Base-by-base conservation (phyloP, 2,113 vertebrate genomes). In the Podarcis cretensis region DNA sequence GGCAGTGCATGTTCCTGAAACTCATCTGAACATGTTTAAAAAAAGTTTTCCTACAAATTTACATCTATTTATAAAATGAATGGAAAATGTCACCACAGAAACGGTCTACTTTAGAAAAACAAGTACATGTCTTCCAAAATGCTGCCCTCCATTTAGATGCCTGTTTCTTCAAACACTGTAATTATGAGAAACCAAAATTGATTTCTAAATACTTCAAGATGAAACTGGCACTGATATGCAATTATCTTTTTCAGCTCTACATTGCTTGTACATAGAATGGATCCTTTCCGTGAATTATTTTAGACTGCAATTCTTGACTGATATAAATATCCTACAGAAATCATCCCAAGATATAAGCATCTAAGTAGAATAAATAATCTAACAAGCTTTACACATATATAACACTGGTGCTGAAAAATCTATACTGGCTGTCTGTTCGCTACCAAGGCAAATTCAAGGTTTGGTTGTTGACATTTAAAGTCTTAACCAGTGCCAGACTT, bases 141-240 rank as follows among this genome's bases (percentile, higher is more conserved):
- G 32, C 89, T 90, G 92, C 92, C 93, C 92, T 89, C 95, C 95
- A 89, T 95, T 97, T 96, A 97, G 93, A 96, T 68, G 92, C 91
- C 88, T 90, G 89, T 92, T 96, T 90, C 91, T 90, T 94, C 84
- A 93, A 96, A 96, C 90, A 93, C 91, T 94, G 20, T 93, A 96
- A 97, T 97, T 96, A 95, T 0, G 59, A 95, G 93, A 95, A 96
- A 94, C 90, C 94, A 93, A 95, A 97, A 96, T 91, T 95, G 93
- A 95, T 96, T 96, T 94, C 94, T 95, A 96, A 97, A 92, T 73
- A 89, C 94, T 97, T 96, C 95, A 96, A 96, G 94, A 97, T 94
- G 91, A 96, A 96, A 96, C 83, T 91, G 86, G 84, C 92, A 95
- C 92, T 91, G 93, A 91, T 92, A 90, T 76, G 30, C 91, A 96